Conservation (phyloP, 2,888 invertebrate species). For the Odontomyia ornata region DNA sequence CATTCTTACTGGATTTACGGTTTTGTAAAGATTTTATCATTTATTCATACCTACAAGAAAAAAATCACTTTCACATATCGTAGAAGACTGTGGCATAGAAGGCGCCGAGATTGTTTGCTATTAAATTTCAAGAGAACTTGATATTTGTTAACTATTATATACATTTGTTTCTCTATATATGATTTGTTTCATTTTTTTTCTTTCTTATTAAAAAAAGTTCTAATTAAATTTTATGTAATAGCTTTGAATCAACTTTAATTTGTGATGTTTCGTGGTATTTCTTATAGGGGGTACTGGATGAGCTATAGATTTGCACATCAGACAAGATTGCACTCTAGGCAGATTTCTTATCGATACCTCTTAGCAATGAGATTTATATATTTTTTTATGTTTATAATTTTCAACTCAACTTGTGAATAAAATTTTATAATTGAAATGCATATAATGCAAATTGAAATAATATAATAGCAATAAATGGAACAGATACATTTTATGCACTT, state of each 20-base stretch:
- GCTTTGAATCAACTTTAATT: slow-evolving; percentile 43
- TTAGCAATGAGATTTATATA: too few relatives aligned
- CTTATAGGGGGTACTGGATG: background rate
- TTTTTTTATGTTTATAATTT: background rate
- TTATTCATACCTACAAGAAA: slow-evolving; percentile 16
- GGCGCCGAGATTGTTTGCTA: slow-evolving; percentile 12
- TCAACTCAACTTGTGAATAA: background rate
- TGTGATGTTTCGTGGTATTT: background rate
- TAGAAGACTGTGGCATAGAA: slow-evolving; percentile 19
- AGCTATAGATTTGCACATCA: too few relatives aligned
- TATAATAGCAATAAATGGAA: background rate
- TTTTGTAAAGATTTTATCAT: slow-evolving; percentile 9
- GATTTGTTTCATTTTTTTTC: background rate
- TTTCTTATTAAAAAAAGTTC: background rate
- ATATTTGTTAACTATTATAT: slow-evolving; percentile 38
- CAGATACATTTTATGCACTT: slow-evolving; percentile 36
- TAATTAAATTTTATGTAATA: background rate
- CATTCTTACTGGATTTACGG: background rate
- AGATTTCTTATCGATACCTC: too few relatives aligned
- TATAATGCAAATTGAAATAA: background rate
- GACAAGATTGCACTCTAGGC: too few relatives aligned
- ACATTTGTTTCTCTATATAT: slow-evolving; percentile 3
- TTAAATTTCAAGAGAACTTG: slow-evolving; percentile 13
- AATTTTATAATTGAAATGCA: slow-evolving; percentile 33
- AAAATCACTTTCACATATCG: slow-evolving; percentile 23